Evolutionary conservation across 2,888 invertebrate genomes (phyloP).

Genomic region (Euzophera pinguis): DNA sequence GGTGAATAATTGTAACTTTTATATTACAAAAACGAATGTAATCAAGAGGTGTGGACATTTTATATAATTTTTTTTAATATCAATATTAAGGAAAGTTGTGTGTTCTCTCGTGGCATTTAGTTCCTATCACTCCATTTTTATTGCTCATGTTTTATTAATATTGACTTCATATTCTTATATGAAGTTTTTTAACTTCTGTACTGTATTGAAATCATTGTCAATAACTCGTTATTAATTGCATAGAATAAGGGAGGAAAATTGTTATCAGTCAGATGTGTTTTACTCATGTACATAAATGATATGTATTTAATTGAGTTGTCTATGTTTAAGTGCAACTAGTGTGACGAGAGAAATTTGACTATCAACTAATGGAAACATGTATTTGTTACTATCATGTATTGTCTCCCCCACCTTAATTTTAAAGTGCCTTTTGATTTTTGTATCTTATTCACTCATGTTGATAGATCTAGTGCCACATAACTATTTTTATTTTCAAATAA

Average conservation of each 20-base stretch:
- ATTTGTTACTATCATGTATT: constrained; percentile 37
- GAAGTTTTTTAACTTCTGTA: background rate
- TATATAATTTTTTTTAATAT: constrained; percentile 72
- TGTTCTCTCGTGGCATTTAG: constrained; percentile 76
- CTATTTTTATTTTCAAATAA: constrained; percentile 40
- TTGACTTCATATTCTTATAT: constrained; percentile 4
- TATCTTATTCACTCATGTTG: constrained; percentile 46
- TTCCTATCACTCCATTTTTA: constrained; percentile 37
- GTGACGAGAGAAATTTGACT: constrained; percentile 71
- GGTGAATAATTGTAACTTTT: constrained; percentile 64
- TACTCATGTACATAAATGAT: constrained; percentile 53
- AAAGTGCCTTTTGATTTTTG: constrained; percentile 66
- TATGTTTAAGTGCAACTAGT: constrained; percentile 74
- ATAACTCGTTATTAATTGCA: background rate
- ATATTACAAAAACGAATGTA: constrained; percentile 65
- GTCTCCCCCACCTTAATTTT: constrained; percentile 64
- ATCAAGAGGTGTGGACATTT: constrained; percentile 73
- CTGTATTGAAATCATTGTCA: constrained; percentile 7
- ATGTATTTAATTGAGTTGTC: constrained; percentile 45
- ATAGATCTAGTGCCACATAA: constrained; percentile 47
- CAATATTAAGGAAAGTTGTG: constrained; percentile 57
- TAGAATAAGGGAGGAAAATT: constrained; percentile 7
- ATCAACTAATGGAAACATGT: constrained; percentile 46
- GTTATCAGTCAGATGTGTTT: constrained; percentile 13
- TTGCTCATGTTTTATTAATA: constrained; percentile 16